Evolutionary conservation across 2,888 invertebrate genomes (phyloP), one percentile per base, ranked within the genome.

Genomic region (Netelia virgata): DNA sequence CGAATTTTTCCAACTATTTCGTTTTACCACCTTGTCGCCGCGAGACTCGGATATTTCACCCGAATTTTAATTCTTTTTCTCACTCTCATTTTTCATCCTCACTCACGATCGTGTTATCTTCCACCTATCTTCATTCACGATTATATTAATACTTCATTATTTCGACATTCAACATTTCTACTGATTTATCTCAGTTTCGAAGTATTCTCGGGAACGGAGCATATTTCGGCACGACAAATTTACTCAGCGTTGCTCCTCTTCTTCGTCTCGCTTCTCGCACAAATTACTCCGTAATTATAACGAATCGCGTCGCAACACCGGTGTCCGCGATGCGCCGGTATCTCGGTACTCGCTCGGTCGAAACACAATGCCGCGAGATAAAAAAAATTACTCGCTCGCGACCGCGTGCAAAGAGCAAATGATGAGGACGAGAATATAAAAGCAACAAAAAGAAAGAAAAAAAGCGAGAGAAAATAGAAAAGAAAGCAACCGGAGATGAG

Each of bases 231-330:
- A 8, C 3, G 5, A 50, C 50, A 50, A 50, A 50, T 68, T 50
- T 47, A 18, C 11, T 20, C 50, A 8, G 14, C 50, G 6, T 23
- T 14, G 66, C 3, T 66, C 10, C 43, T 18, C 16, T 69, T 11
- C 18, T 18, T 18, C 14, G 9, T 69, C 55, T 36, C 11, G 20
- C 16, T 50, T 41, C 36, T 14, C 47, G 0, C 16, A 11, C 9
- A 16, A 11, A 61, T 61, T 20, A 23, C 16, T 8, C 10, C 11
- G 23, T 43, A n/a, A 9, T 16, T 47, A 18, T 41, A 64, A 66
- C 69, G 79, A 80, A 82, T 75, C 23, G 53, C 36, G 76, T 84
- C 63, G 68, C 66, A 55, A n/a, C 47, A 50, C 68, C 59, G 55
- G 57, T 74, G 16, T 3, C 18, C 41, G 10, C n/a, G 14, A 41